Evolutionary conservation across 1,140 invertebrate species (phyloP), one percentile per base, ranked within the genome.

Genomic region (Portunus trituberculatus): DNA sequence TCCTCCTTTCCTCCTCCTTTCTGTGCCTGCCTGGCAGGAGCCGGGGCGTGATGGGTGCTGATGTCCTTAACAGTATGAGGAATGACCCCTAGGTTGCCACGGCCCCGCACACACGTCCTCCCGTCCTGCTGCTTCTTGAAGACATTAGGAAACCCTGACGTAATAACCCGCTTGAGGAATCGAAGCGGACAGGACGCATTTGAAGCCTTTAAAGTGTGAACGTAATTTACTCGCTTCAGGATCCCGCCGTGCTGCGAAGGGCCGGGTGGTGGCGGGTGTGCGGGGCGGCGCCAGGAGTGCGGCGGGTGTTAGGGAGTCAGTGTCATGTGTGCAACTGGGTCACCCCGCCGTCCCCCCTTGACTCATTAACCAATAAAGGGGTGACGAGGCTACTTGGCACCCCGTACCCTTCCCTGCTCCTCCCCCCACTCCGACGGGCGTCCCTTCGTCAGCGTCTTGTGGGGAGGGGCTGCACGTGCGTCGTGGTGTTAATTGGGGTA

Each of bases 331-430:
- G 59, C 67, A 76, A 76, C 52, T 91, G 46, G 90, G 90, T 91
- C 90, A 91, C 20, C 52, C 48, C 28, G 59, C 52, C 90, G 20
- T 76, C 16, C 67, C 67, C 67, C 52, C 52, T 39, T 14, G n/a
- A 91, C 59, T 91, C 90, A 91, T 91, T 91, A 91, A 91, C 90
- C 90, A 91, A 91, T 91, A 39, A 91, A 45, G 90, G 29, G 20
- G 29, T 39, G 52, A 76, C n/a, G 31, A 76, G 46, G 90, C 52
- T 91, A 76, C 52, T 91, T 91, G 90, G 48, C 67, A 10, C 90
- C 31, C 52, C 52, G 52, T 32, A 46, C 31, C 52, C 52, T 29
- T 16, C 84, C 84, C 84, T 32, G 2, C 31, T 31, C 84, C 84
- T 91, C 90, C 59, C 32, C 4, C n/a, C 39, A 31, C 90, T 76